Base-by-base conservation (phyloP, 2,113 vertebrate species). In the Syngnathoides biaculeatus region DNA sequence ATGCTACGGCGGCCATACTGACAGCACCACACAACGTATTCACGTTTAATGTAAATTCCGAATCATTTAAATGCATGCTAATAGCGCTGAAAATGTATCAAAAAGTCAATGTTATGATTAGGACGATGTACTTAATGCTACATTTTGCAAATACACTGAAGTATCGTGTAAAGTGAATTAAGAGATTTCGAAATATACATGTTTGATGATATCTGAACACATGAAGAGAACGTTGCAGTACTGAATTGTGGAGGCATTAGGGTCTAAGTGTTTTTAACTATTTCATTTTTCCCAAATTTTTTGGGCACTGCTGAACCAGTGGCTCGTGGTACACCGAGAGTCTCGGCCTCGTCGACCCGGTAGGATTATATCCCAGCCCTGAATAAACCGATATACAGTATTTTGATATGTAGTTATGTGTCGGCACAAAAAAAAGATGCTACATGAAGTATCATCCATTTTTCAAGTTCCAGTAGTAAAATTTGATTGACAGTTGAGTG, bases 1-100 rank as follows among this genome's bases (percentile, higher is more conserved):
- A 64, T 39, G 30, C 11, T 65, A 76, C n/a, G 57, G 26, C 17
- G 60, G 22, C 60, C 42, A 13, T 57, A 15, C 42, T 57, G 65
- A 30, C 43, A 69, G 22, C 19, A 39, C 24, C 19, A 17, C 61
- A 38, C 62, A 61, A 60, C 17, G 38, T 17, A 40, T 19, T 65
- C 15, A 47, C 39, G 55, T 57, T 48, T 27, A 64, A 15, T 63
- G 30, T 35, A n/a, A 19, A 53, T 57, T 71, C 24, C 8, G 57
- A 70, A 65, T 61, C 8, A 72, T 74, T 13, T 60, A 45, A 60
- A 64, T 56, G 30, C 2, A 35, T 35, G 4, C 1, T 2, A 35
- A 35, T 6, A 35, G 4, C 30, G 3, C 30, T 35, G 30, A 35
- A 42, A 42, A 19, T 48, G 14, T 55, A 27, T 13, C 47, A 30